A percentile compares a stretch with the other conserved stretches of the same genome.
Evolutionary conservation across 1,140 invertebrate genomes (phyloP).

Genomic region (Ceratina australensis): DNA sequence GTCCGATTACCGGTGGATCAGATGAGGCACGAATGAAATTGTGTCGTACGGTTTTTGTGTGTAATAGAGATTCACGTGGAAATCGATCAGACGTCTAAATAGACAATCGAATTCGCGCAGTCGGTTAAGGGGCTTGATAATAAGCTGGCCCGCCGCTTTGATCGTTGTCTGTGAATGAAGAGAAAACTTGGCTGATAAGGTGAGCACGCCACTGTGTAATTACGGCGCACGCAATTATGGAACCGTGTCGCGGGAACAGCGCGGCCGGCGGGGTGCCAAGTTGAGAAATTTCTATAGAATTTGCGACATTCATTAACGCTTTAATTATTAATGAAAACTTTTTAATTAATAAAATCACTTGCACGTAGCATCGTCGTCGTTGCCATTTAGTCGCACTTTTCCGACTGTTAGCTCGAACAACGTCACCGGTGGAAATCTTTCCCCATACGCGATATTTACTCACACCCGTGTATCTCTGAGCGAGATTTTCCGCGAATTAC

Average conservation of each 20-base stretch:
- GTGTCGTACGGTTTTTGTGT: too few species aligned
- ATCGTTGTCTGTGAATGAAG: too few species aligned
- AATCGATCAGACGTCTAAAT: background rate
- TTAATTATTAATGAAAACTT: conserved; percentile 31
- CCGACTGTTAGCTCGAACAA: background rate
- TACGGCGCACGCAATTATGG: conserved; percentile 38
- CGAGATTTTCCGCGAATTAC: too few species aligned
- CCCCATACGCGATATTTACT: too few species aligned
- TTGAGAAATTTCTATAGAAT: conserved; percentile 33
- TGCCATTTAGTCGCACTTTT: conserved; percentile 2
- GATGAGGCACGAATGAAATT: too few species aligned
- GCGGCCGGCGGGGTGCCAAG: background rate
- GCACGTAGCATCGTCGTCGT: background rate
- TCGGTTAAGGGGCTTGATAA: background rate
- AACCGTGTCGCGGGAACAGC: background rate
- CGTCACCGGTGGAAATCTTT: background rate
- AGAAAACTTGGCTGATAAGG: conserved; percentile 35
- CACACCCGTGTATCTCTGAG: too few species aligned
- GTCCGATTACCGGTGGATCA: too few species aligned
- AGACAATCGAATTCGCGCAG: too few species aligned
- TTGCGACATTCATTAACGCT: conserved; percentile 35
- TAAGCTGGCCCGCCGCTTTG: background rate
- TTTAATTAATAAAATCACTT: conserved; percentile 44
- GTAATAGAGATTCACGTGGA: too few species aligned
- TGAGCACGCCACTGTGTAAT: conserved; percentile 44